Conservation (phyloP, 2,113 vertebrate genomes). For the Paracyprichromis sp. region DNA sequence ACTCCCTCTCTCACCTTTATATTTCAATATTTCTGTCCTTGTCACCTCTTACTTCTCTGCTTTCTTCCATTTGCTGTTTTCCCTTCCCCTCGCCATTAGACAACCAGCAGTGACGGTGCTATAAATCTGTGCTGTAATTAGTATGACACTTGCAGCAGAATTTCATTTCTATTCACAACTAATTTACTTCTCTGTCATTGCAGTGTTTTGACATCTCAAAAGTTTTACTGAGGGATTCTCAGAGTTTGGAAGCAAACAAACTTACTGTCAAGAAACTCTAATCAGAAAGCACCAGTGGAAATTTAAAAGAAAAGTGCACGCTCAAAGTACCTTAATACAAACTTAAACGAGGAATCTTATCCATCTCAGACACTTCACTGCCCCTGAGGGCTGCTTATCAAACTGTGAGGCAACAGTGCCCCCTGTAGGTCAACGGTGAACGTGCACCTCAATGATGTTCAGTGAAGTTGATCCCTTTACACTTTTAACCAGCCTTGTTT, state of each 20-base stretch:
- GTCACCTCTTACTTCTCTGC: background rate
- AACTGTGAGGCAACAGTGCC: constrained; percentile 54
- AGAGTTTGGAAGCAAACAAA: constrained; percentile 14
- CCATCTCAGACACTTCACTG: background rate
- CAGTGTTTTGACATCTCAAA: constrained; percentile 23
- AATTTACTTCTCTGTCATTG: constrained; percentile 9
- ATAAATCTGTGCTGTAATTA: constrained; percentile 24
- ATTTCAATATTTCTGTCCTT: background rate
- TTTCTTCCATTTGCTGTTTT: background rate
- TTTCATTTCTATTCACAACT: background rate
- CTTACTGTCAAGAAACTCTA: constrained; percentile 7
- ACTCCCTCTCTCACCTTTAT: background rate
- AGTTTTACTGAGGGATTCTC: constrained; percentile 3
- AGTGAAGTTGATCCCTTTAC: background rate
- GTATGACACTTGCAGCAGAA: background rate
- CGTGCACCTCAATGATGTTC: background rate
- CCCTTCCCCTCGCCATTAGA: background rate
- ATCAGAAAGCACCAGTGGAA: constrained; percentile 4
- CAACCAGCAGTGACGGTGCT: background rate
- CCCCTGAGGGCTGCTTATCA: background rate
- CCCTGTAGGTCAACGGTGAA: constrained; percentile 23
- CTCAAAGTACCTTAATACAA: constrained; percentile 5
- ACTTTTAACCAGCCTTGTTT: constrained; percentile 28
- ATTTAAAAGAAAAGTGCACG: background rate
- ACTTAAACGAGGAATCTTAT: constrained; percentile 8